Evolutionary conservation across 2,888 invertebrate species (phyloP).

Genomic region (Drosophila tripunctata): DNA sequence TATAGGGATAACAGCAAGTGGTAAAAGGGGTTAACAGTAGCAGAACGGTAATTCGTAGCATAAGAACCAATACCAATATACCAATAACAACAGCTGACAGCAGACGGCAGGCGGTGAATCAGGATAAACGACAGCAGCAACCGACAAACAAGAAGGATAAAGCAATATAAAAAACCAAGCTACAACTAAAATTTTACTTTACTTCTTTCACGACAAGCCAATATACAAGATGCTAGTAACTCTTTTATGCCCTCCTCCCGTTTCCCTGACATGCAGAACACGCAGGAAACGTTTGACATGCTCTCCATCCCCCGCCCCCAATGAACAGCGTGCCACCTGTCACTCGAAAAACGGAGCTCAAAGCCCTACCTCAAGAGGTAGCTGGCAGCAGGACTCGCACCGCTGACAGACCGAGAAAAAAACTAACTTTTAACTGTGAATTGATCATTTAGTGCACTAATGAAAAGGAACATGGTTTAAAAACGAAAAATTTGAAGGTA

Average conservation of each 20-base stretch:
- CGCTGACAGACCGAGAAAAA: slow-evolving; percentile 29
- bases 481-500: too few species aligned
- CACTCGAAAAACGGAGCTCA: slow-evolving; percentile 26
- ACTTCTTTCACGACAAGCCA: slow-evolving; percentile 14
- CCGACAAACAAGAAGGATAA: neutral
- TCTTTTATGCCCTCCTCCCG: neutral
- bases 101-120: slow-evolving; percentile 34
- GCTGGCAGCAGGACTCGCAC: neutral
- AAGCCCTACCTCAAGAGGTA: neutral
- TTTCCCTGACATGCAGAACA: neutral
- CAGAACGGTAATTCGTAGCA: slow-evolving; percentile 46
- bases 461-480: too few species aligned
- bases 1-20: neutral
- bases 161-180: slow-evolving; percentile 1
- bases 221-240: slow-evolving; percentile 23
- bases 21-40: slow-evolving; percentile 25
- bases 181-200: slow-evolving; percentile 45
- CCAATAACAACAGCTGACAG: slow-evolving; percentile 56
- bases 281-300: slow-evolving; percentile 46
- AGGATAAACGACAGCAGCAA: slow-evolving; percentile 39
- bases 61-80: slow-evolving; percentile 48
- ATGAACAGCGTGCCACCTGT: slow-evolving; percentile 37
- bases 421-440: neutral
- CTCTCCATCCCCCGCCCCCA: neutral
- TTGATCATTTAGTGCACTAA: slow-evolving; percentile 4